These are phyloP conservation scores for Phylloscopus trochilus DNA, from an alignment of 2,113 vertebrate species.

Conservation along the genomic window DNA sequence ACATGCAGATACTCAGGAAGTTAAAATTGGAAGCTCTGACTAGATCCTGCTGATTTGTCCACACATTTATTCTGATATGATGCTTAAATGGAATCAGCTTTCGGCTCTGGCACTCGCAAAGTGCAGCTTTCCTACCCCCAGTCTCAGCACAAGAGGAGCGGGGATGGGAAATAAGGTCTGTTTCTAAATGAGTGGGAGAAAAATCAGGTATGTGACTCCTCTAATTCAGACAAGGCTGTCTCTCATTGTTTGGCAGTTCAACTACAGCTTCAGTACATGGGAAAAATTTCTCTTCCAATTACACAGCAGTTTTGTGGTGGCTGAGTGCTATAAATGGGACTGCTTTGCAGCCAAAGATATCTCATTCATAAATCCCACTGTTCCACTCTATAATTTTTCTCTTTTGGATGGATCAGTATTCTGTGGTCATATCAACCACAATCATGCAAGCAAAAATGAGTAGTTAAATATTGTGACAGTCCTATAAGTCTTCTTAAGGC, in stretches of 20 bases:
- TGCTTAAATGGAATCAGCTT: conserved; percentile 44
- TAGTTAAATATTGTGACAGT: conserved; percentile 72
- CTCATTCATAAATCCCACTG: conserved; percentile 80
- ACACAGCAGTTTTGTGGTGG: conserved; percentile 80
- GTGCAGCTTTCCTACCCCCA: background rate
- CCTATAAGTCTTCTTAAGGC: conserved; percentile 56
- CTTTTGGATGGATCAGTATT: conserved; percentile 73
- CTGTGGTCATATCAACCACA: conserved; percentile 74
- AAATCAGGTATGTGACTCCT: conserved; percentile 56
- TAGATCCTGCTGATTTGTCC: conserved; percentile 26
- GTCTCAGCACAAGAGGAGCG: background rate
- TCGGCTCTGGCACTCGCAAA: background rate
- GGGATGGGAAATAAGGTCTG: conserved; percentile 14
- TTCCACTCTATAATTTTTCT: conserved; percentile 77
- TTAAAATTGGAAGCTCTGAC: conserved; percentile 47
- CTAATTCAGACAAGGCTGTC: conserved; percentile 32
- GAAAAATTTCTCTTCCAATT: conserved; percentile 78
- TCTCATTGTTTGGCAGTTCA: conserved; percentile 59
- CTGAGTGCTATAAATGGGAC: conserved; percentile 78
- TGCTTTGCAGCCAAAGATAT: conserved; percentile 74
- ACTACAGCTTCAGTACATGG: conserved; percentile 70
- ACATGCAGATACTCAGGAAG: conserved; percentile 59
- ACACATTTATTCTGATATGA: conserved; percentile 15
- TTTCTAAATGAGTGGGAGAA: conserved; percentile 44
- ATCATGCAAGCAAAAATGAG: conserved; percentile 71